These are phyloP conservation scores for Pardosa pseudoannulata DNA, from an alignment of 2,888 invertebrate species.

Conservation along the genomic window DNA sequence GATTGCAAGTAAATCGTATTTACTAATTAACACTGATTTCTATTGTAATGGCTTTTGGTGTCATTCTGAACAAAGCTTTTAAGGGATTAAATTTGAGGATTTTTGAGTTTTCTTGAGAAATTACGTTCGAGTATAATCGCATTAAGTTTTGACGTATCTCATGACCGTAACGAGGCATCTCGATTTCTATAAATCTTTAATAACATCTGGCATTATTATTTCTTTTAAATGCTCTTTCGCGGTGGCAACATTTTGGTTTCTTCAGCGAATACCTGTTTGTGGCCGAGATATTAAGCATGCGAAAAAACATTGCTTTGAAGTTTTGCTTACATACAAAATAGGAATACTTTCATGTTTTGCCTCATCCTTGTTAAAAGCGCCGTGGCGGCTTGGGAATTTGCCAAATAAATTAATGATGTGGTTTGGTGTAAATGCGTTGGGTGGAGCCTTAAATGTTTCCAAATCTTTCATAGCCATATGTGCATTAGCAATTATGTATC, in stretches of 20 bases:
- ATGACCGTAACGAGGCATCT: not conserved
- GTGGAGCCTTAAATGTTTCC: not conserved
- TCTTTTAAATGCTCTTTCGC: not conserved
- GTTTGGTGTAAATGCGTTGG: constrained; percentile 7
- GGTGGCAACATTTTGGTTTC: not conserved
- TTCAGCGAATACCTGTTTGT: not conserved
- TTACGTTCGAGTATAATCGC: constrained; percentile 3
- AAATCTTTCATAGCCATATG: constrained; percentile 10
- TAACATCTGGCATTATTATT: not conserved
- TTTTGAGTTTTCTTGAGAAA: constrained; percentile 8
- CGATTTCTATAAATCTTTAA: not conserved
- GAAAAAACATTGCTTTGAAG: constrained; percentile 5
- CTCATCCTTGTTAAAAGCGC: constrained; percentile 9
- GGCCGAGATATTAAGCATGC: too few species aligned
- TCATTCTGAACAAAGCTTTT: constrained; percentile 2
- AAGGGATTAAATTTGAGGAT: constrained; percentile 5
- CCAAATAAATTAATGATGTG: constrained; percentile 3
- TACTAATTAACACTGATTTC: constrained; percentile 15
- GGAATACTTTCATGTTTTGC: not conserved
- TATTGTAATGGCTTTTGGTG: constrained; percentile 15
- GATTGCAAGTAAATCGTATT: constrained; percentile 15
- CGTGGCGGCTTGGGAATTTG: not conserved
- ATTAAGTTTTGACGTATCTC: constrained; percentile 7
- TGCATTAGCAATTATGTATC: constrained; percentile 15
- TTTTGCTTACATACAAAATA: constrained; percentile 12